Evolutionary conservation across 2,888 invertebrate species (phyloP).

Genomic region (Acleris sparsana): DNA sequence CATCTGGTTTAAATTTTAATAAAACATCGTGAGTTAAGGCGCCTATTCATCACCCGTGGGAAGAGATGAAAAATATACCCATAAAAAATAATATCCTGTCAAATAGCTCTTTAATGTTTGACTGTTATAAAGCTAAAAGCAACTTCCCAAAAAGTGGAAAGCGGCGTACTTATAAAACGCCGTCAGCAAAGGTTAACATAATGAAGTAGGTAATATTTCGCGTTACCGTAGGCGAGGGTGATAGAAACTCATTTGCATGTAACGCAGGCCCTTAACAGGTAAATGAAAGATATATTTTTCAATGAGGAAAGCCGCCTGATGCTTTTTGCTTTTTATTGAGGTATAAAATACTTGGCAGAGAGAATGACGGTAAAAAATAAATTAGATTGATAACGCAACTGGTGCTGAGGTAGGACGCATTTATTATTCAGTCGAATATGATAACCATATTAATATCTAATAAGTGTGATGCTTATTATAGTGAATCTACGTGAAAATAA

Average conservation of each 20-base stretch:
- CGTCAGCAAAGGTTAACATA: constrained; percentile 10
- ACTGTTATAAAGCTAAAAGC: neutral
- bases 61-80: too few species aligned
- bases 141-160: constrained; percentile 6
- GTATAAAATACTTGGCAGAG: neutral
- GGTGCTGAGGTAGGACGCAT: too few species aligned
- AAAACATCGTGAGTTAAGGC: too few species aligned
- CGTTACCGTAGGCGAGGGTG: constrained; percentile 9
- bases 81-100: too few species aligned
- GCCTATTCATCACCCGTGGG: too few species aligned
- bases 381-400: neutral
- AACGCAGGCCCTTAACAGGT: constrained; percentile 15
- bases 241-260: constrained; percentile 28
- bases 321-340: neutral
- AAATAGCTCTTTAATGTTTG: neutral
- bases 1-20: too few species aligned
- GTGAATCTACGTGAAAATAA: too few species aligned
- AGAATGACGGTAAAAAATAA: neutral
- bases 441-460: too few species aligned
- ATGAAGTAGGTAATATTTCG: constrained; percentile 27
- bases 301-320: constrained; percentile 1
- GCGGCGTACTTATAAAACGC: constrained; percentile 2
- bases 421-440: too few species aligned
- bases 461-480: too few species aligned
- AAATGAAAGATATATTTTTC: constrained; percentile 34